phyloP scores from a whole-genome alignment of 2,797 vertebrate genomes.

The Tokudaia muenninki region DNA sequence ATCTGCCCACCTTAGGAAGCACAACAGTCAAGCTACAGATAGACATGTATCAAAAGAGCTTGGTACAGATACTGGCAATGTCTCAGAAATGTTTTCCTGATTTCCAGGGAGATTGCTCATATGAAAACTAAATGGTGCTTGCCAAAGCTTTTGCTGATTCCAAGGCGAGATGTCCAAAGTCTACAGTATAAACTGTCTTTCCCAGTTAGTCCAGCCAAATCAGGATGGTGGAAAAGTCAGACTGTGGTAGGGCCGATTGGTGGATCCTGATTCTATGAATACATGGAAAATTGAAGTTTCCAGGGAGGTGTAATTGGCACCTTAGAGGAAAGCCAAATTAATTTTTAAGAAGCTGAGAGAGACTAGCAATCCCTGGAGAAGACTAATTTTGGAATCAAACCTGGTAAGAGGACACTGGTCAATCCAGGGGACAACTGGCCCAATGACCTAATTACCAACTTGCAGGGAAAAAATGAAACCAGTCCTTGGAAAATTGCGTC shows the following conservation, averaged over 20 bases:
- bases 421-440: constrained; percentile 86
- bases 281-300: constrained; percentile 82
- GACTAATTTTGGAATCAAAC: constrained; percentile 86
- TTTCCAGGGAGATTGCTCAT: background rate
- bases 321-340: constrained; percentile 74
- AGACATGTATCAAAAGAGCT: background rate
- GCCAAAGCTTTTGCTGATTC: background rate
- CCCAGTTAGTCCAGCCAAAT: background rate
- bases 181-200: background rate
- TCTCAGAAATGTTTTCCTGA: background rate
- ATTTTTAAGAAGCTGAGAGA: constrained; percentile 81
- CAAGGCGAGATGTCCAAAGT: background rate
- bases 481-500: constrained; percentile 84
- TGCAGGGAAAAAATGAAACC: constrained; percentile 84
- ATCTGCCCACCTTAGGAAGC: background rate
- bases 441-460: constrained; percentile 87
- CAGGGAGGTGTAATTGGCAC: constrained; percentile 83
- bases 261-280: constrained; percentile 46
- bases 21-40: rapidly evolving
- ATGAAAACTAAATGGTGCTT: background rate
- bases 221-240: background rate
- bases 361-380: constrained; percentile 83
- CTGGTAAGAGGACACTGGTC: constrained; percentile 82
- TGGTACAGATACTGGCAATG: background rate
- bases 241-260: constrained; percentile 42